Percentiles rank a stretch among this genome's conserved stretches.
phyloP scores from a whole-genome alignment of 2,113 vertebrate genomes.

The Hippopotamus amphibius region DNA sequence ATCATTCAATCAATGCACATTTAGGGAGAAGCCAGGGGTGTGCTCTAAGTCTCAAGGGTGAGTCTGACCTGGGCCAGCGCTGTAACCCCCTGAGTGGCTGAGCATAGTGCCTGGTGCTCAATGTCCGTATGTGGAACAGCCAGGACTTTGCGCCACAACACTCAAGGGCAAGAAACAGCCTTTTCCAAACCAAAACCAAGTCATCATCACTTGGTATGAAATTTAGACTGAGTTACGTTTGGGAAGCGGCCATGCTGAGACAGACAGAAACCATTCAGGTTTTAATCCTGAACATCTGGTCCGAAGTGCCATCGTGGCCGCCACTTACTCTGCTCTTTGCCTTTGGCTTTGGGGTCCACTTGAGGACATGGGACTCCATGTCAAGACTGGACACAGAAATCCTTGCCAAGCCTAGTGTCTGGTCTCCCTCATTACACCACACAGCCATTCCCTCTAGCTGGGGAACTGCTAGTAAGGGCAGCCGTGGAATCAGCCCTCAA shows the following conservation, averaged over 20 bases:
- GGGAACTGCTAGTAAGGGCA: background rate
- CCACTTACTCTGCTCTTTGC: background rate
- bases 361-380: background rate
- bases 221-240: background rate
- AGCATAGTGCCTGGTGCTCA: background rate
- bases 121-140: rapidly evolving
- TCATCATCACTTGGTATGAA: background rate
- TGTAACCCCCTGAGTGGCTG: rapidly evolving
- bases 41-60: background rate
- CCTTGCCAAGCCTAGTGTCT: background rate
- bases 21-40: background rate
- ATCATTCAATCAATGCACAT: background rate
- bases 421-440: background rate
- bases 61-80: background rate
- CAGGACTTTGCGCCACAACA: background rate
- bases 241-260: background rate
- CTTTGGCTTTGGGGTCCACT: background rate
- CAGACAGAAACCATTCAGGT: background rate
- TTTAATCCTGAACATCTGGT: background rate
- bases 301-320: no score
- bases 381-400: background rate
- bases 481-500: background rate
- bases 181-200: background rate
- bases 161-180: background rate
- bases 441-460: background rate